phyloP scores from a whole-genome alignment of 2,797 vertebrate genomes.

The Diplodus puntazzo region DNA sequence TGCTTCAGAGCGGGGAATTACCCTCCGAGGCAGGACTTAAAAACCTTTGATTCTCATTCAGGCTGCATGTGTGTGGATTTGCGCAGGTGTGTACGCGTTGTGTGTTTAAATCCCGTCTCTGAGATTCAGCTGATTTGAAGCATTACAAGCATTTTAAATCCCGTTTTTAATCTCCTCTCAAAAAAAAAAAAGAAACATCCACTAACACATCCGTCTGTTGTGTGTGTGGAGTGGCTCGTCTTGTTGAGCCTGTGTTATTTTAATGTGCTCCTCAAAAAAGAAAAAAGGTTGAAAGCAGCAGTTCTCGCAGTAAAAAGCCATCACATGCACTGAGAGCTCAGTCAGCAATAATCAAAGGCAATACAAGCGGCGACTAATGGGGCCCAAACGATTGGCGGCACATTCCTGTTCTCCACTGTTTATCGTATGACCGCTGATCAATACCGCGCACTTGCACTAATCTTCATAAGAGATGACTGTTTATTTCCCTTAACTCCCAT shows the following conservation, averaged over 20 bases:
- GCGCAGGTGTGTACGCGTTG: conserved; percentile 28
- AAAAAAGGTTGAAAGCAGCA: conserved; percentile 65
- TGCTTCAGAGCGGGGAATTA: conserved; percentile 31
- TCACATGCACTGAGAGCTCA: conserved; percentile 66
- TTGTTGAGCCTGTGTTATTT: conserved; percentile 44
- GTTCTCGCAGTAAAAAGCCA: conserved; percentile 73
- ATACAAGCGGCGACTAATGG: conserved; percentile 75
- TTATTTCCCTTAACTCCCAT: conserved; percentile 75
- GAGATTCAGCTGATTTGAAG: conserved; percentile 44
- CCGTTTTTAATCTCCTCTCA: conserved; percentile 51
- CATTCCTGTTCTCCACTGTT: conserved; percentile 74
- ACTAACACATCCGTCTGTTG: conserved; percentile 29
- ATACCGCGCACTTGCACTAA: conserved; percentile 74
- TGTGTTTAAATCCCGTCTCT: neutral
- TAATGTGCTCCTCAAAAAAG: conserved; percentile 41
- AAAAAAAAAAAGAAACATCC: conserved; percentile 25
- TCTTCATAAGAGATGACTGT: conserved; percentile 77
- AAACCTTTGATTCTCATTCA: conserved; percentile 15
- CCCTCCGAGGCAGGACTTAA: conserved; percentile 42
- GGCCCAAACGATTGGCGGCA: conserved; percentile 75
- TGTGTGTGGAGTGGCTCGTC: conserved; percentile 36
- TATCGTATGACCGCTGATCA: conserved; percentile 79
- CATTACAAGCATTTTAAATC: conserved; percentile 50
- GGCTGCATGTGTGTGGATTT: conserved; percentile 7
- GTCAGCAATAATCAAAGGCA: conserved; percentile 81